Conservation (phyloP, 2,888 invertebrate genomes). For the Tuberolachnus salignus region DNA sequence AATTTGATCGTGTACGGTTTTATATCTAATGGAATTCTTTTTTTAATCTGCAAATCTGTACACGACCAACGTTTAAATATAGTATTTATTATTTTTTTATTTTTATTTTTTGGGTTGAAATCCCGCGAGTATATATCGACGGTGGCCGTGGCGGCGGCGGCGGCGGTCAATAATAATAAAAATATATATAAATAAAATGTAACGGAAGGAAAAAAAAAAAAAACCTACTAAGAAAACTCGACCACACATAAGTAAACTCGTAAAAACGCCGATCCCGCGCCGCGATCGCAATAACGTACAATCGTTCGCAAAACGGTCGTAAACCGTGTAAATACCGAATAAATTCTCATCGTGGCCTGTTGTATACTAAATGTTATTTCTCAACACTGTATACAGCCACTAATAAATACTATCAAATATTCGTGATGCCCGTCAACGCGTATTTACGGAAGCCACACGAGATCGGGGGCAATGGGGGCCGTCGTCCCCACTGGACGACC, state of each 20-base stretch:
- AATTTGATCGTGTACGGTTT: neutral
- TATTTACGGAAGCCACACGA: no score
- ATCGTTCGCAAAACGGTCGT: slow-evolving; percentile 47
- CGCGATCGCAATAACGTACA: neutral
- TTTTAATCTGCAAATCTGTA: slow-evolving; percentile 1
- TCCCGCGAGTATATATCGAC: neutral
- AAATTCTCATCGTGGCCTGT: slow-evolving; percentile 6
- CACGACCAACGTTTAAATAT: slow-evolving; percentile 25
- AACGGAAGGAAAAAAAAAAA: slow-evolving; percentile 7
- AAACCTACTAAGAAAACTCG: slow-evolving; percentile 40
- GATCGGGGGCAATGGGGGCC: no score
- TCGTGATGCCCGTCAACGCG: no score
- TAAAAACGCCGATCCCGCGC: slow-evolving; percentile 34
- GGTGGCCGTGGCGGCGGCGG: neutral
- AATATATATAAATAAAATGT: slow-evolving; percentile 31
- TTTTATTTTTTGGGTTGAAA: slow-evolving; percentile 11
- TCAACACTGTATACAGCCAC: no score
- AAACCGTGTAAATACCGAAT: slow-evolving; percentile 46
- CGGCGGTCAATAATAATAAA: slow-evolving; percentile 22
- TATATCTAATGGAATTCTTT: neutral
- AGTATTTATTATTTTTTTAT: no score
- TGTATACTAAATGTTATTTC: slow-evolving; percentile 15
- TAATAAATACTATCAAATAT: no score
- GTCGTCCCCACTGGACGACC: no score
- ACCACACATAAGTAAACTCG: slow-evolving; percentile 55